Conservation (phyloP, 2,797 vertebrate genomes). For the Hyperoplus immaculatus region DNA sequence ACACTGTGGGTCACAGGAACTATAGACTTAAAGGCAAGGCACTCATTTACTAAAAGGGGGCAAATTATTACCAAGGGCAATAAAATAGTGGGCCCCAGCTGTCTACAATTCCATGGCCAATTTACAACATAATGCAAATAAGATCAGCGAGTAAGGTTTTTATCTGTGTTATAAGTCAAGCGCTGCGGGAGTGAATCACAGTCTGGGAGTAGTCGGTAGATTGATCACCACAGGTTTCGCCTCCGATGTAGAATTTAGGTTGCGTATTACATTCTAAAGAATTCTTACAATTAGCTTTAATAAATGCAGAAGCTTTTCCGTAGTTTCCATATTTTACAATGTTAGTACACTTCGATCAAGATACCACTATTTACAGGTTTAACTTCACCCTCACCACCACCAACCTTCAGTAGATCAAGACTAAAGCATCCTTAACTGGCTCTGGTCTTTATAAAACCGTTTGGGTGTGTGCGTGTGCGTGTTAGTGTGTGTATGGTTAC, state of each 20-base stretch:
- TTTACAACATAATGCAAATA: conserved; percentile 82
- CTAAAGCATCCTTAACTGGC: conserved; percentile 12
- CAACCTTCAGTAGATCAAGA: conserved; percentile 29
- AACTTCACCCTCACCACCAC: conserved; percentile 31
- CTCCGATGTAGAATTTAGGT: conserved; percentile 31
- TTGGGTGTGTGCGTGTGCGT: too few relatives aligned
- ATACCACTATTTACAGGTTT: conserved; percentile 10
- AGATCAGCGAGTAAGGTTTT: conserved; percentile 68
- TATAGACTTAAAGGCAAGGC: conserved; percentile 61
- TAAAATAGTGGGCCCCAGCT: conserved; percentile 72
- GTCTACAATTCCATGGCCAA: conserved; percentile 72
- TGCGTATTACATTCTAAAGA: conserved; percentile 13
- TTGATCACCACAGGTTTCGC: conserved; percentile 28
- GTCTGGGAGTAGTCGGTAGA: conserved; percentile 48
- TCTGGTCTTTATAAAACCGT: conserved; percentile 35
- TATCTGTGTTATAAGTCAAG: conserved; percentile 41
- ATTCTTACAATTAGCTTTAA: conserved; percentile 15
- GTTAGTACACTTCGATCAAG: conserved; percentile 42
- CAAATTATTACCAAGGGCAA: conserved; percentile 78
- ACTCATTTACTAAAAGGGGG: conserved; percentile 64
- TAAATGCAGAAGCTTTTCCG: conserved; percentile 40
- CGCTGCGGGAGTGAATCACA: conserved; percentile 48
- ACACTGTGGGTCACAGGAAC: conserved; percentile 51
- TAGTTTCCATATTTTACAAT: conserved; percentile 29
- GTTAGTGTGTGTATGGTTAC: conserved; percentile 30